Conservation (phyloP, 2,888 invertebrate genomes). For the Xestoiulus laeticollis region DNA sequence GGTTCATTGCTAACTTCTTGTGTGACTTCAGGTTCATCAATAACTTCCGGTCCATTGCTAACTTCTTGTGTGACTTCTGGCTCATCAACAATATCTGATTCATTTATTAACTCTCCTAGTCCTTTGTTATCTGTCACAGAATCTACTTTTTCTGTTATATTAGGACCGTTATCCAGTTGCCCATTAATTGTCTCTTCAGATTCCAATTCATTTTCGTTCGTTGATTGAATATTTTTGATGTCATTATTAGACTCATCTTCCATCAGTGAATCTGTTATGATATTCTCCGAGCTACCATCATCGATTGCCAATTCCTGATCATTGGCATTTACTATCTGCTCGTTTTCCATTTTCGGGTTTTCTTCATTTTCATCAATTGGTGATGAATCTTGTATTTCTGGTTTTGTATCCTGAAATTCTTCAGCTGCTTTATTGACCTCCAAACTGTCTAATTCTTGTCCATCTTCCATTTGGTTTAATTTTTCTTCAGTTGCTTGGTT, state of each 20-base stretch:
- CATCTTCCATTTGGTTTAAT: neutral
- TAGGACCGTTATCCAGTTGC: neutral
- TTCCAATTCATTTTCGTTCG: neutral
- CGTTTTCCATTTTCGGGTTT: neutral
- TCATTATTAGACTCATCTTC: neutral
- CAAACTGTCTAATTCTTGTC: conserved; percentile 22
- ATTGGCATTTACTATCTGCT: neutral
- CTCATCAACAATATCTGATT: neutral
- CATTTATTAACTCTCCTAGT: neutral
- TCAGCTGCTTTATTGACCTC: neutral
- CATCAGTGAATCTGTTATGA: neutral
- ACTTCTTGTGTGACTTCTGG: neutral
- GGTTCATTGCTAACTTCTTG: neutral
- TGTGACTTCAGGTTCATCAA: neutral
- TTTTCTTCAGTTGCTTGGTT: neutral
- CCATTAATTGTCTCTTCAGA: neutral
- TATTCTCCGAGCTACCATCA: neutral
- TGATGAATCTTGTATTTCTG: neutral
- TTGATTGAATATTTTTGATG: neutral
- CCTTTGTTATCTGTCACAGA: neutral
- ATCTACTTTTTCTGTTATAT: neutral
- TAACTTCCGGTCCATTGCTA: neutral
- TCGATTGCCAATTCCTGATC: neutral
- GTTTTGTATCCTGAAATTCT: neutral
- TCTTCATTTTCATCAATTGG: neutral